Conservation (phyloP, 2,797 vertebrate genomes). For the Sebastes vulpes region DNA sequence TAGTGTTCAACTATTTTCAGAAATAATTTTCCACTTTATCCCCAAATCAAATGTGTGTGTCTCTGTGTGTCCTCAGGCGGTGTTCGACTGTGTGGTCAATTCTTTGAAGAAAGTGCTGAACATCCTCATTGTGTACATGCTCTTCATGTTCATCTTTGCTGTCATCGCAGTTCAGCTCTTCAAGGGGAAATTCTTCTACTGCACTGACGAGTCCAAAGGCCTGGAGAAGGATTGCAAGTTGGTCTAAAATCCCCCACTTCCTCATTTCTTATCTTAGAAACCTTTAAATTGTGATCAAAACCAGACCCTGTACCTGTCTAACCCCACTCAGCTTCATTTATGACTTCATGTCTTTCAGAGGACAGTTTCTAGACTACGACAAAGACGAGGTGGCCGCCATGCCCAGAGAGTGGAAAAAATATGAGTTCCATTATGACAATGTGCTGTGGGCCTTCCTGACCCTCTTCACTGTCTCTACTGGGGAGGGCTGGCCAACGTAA, state of each 20-base stretch:
- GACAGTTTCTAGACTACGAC: slow-evolving; percentile 95
- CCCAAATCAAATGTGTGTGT: neutral
- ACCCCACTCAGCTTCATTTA: neutral
- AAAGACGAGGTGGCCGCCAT: slow-evolving; percentile 92
- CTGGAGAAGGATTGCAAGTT: slow-evolving; percentile 96
- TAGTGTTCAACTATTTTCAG: neutral
- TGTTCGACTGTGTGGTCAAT: slow-evolving; percentile 98
- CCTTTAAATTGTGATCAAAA: neutral
- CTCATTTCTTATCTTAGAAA: neutral
- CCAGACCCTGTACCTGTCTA: neutral
- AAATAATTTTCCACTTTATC: neutral
- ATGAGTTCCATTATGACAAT: slow-evolving; percentile 98
- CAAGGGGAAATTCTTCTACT: slow-evolving; percentile 98
- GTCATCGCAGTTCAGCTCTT: slow-evolving; percentile 98
- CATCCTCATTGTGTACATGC: slow-evolving; percentile 97
- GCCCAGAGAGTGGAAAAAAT: slow-evolving; percentile 95
- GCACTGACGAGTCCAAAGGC: slow-evolving; percentile 96
- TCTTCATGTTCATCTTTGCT: slow-evolving; percentile 99
- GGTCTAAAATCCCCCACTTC: slow-evolving; percentile 45
- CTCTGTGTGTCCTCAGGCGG: slow-evolving; percentile 86
- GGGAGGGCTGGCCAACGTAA: slow-evolving; percentile 98
- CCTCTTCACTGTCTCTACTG: slow-evolving; percentile 96
- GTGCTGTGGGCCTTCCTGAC: slow-evolving; percentile 97
- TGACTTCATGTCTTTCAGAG: slow-evolving; percentile 81
- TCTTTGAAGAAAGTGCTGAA: slow-evolving; percentile 98